Evolutionary conservation across 1,140 invertebrate genomes (phyloP).

Genomic region (Drosophila busckii): DNA sequence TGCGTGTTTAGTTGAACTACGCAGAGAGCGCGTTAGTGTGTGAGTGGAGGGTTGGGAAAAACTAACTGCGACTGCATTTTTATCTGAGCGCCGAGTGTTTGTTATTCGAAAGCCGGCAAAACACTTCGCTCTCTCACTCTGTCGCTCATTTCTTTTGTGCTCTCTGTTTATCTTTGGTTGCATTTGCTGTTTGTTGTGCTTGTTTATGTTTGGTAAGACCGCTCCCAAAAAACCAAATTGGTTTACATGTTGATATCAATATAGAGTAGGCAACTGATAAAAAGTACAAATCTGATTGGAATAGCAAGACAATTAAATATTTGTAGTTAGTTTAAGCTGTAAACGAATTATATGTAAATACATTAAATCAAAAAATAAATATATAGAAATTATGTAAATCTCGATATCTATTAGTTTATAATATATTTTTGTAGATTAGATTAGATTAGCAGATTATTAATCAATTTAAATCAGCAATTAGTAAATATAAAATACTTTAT

Average conservation of each 20-base stretch:
- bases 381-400: too few species aligned
- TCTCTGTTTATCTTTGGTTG: slow-evolving; percentile 67
- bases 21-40: too few species aligned
- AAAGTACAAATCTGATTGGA: slow-evolving; percentile 49
- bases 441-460: too few species aligned
- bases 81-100: slow-evolving; percentile 10
- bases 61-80: slow-evolving; percentile 24
- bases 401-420: too few species aligned
- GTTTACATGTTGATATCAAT: slow-evolving; percentile 43
- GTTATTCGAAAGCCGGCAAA: slow-evolving; percentile 16
- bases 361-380: too few species aligned
- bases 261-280: slow-evolving; percentile 7
- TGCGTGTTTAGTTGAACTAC: slow-evolving; percentile 45
- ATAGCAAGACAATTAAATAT: too few species aligned
- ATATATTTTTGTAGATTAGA: too few species aligned
- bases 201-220: slow-evolving; percentile 37
- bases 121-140: slow-evolving; percentile 3
- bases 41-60: slow-evolving; percentile 21
- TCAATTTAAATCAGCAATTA: too few species aligned
- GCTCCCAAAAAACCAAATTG: slow-evolving; percentile 56
- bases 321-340: too few species aligned
- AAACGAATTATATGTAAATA: too few species aligned
- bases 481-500: too few species aligned
- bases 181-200: not conserved
- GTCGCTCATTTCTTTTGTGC: slow-evolving; percentile 4